Evolutionary conservation across 2,888 invertebrate species (phyloP), one percentile per base, ranked within the genome.

Genomic region (Alloplasta piceator): DNA sequence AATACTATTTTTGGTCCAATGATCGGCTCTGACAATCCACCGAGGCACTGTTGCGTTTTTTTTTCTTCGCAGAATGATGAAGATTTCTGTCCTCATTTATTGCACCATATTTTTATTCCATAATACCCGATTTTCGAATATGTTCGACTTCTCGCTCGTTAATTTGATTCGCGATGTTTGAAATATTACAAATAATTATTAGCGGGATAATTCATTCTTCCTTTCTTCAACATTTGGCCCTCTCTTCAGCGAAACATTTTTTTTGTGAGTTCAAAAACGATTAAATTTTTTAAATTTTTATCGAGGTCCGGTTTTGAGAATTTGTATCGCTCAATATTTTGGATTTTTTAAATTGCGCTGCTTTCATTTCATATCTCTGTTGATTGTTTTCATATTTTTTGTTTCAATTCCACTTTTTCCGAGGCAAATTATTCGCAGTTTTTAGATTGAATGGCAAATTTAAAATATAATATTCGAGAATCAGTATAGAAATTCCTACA

Each of bases 1-100:
- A 41, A 61, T 39, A 56, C 41, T 77, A 58, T 50, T 58, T 52
- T 80, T 80, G 80, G 80, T 80, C 80, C 80, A 77, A 67, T 76
- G 41, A 55, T 80, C 71, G 70, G 66, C 67, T 56, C 14, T 52
- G 55, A 46, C 36, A n/a, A 43, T 64, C 50, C 46, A 26, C 61
- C 67, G 61, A 72, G 80, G 76, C 67, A 80, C 72, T 76, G 38
- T 75, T 66, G 61, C 63, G 36, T 48, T 48, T 39, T 58, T 46
- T 56, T 48, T 14, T n/a, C n/a, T 63, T 70, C 48, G 48, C 12
- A 48, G 48, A 48, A 48, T 36, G 56, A 39, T 46, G 52, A 68
- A 52, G 16, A 56, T 9, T 36, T 39, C n/a, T 14, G 26, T 43
- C 26, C 55, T 55, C 39, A 48, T 70, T 26, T 52, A 46, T 60